phyloP scores from a whole-genome alignment of 2,113 vertebrate genomes.

The Protobothrops mucrosquamatus region DNA sequence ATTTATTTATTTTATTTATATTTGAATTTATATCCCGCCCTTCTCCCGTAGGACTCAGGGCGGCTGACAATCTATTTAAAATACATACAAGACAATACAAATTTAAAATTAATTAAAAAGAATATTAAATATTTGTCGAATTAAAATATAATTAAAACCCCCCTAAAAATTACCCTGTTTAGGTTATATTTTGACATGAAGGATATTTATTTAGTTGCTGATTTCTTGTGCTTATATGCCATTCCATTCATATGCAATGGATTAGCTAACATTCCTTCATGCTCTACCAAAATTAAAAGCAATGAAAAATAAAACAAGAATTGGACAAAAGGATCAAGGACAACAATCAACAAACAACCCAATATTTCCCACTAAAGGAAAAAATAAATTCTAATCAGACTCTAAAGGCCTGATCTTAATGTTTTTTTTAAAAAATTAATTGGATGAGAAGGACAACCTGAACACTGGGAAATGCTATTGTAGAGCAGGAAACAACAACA shows the following conservation, averaged over 20 bases:
- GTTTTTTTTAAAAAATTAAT: neutral
- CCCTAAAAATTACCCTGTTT: too few species aligned
- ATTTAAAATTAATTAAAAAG: too few species aligned
- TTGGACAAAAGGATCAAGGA: neutral
- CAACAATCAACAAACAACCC: neutral
- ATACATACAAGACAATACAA: too few species aligned
- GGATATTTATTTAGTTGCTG: neutral
- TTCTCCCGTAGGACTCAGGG: too few species aligned
- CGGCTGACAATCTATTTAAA: too few species aligned
- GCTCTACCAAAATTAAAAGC: neutral
- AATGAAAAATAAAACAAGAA: neutral
- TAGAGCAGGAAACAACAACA: neutral
- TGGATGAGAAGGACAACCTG: neutral
- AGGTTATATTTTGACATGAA: neutral
- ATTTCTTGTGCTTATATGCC: neutral
- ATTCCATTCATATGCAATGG: neutral
- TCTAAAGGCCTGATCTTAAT: neutral
- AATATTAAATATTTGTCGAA: too few species aligned
- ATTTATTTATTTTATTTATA: too few species aligned
- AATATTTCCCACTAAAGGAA: neutral
- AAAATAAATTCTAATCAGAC: neutral
- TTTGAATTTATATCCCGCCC: too few species aligned
- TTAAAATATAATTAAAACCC: too few species aligned
- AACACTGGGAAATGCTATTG: neutral
- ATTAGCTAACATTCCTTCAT: neutral